These are phyloP conservation scores for western clawed frog (Xenopus tropicalis) DNA, from an alignment of 2,113 vertebrate species.

Conservation along the genomic window DNA sequence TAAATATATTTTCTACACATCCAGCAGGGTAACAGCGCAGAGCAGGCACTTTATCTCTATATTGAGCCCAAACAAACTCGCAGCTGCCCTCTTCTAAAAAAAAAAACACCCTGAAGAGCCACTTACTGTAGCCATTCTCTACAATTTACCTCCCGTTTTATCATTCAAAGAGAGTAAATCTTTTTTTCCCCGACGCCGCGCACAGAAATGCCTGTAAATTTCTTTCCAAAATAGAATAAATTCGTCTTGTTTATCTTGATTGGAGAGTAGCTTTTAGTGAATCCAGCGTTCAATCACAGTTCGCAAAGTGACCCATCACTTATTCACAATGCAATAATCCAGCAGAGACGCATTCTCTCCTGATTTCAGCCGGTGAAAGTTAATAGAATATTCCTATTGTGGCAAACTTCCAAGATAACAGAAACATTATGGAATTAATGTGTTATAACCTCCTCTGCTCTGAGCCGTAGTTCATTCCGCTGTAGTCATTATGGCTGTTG, in stretches of 20 bases:
- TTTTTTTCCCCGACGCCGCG: neutral
- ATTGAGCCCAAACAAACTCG: too few relatives aligned
- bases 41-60: too few relatives aligned
- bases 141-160: slow-evolving; percentile 13
- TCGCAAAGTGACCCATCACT: slow-evolving; percentile 34
- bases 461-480: slow-evolving; percentile 20
- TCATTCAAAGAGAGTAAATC: slow-evolving; percentile 4
- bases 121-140: neutral
- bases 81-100: too few relatives aligned
- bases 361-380: slow-evolving; percentile 26
- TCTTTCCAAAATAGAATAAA: slow-evolving; percentile 16
- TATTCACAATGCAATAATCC: slow-evolving; percentile 38
- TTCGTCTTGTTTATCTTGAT: slow-evolving; percentile 22
- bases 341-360: slow-evolving; percentile 30
- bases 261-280: slow-evolving; percentile 24
- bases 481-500: slow-evolving; percentile 4
- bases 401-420: slow-evolving; percentile 40
- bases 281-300: slow-evolving; percentile 33
- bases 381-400: slow-evolving; percentile 38
- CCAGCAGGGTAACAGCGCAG: too few relatives aligned
- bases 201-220: neutral
- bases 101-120: too few relatives aligned
- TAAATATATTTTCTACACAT: too few relatives aligned
- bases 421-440: slow-evolving; percentile 40
- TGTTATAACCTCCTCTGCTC: slow-evolving; percentile 30